Conservation (phyloP, 2,888 invertebrate species). For the Clepsis dumicolana region DNA sequence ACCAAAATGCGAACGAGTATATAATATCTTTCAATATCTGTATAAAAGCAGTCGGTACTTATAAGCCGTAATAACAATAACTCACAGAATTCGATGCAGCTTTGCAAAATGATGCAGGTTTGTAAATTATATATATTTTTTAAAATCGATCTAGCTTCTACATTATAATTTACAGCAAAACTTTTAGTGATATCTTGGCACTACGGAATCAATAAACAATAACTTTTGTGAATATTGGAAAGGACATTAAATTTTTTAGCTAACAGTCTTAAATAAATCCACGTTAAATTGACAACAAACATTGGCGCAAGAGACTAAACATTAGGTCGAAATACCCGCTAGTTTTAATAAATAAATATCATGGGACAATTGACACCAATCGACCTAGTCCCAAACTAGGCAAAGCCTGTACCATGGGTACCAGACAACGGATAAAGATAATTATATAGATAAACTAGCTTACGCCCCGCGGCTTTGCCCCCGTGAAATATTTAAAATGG, state of each 20-base stretch:
- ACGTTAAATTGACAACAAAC: neutral
- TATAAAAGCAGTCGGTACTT: conserved; percentile 10
- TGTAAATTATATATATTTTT: neutral
- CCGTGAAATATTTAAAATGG: too few relatives aligned
- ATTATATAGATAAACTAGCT: too few relatives aligned
- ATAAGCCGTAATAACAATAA: neutral
- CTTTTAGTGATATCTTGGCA: neutral
- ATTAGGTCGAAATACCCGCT: neutral
- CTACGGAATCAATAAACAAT: neutral
- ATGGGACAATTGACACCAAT: too few relatives aligned
- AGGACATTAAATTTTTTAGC: neutral
- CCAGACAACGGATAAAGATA: too few relatives aligned
- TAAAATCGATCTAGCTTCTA: too few relatives aligned
- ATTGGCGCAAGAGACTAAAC: neutral
- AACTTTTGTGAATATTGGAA: neutral
- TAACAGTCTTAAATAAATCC: neutral
- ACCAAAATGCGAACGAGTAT: conserved; percentile 2
- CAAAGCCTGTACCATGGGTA: too few relatives aligned
- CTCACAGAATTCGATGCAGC: neutral
- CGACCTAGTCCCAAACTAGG: too few relatives aligned
- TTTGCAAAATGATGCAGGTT: neutral
- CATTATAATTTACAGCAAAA: too few relatives aligned
- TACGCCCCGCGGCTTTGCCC: too few relatives aligned
- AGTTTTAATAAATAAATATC: too few relatives aligned
- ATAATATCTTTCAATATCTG: neutral